phyloP scores from a whole-genome alignment of 2,888 invertebrate genomes.

The Drosophila anomalata region DNA sequence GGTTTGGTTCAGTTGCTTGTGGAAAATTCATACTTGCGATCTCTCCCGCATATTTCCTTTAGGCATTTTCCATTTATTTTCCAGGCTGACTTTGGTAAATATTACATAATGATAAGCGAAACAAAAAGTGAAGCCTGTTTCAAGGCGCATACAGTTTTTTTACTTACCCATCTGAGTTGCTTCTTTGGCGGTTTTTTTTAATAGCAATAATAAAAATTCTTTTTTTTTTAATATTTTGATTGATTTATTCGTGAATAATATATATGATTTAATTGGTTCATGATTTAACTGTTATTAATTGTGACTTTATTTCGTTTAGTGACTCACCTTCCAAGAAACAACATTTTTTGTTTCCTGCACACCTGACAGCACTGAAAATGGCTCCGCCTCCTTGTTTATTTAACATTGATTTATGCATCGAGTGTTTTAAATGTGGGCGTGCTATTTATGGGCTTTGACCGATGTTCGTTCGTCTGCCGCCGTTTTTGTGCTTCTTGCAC shows the following conservation, averaged over 20 bases:
- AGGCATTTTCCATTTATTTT: slow-evolving; percentile 26
- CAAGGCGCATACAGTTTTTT: slow-evolving; percentile 28
- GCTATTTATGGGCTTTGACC: slow-evolving; percentile 57
- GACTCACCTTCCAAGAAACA: not conserved
- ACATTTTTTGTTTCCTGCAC: slow-evolving; percentile 5
- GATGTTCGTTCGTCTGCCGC: slow-evolving; percentile 31
- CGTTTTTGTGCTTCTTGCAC: slow-evolving; percentile 44
- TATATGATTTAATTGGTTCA: no score
- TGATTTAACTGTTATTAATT: no score
- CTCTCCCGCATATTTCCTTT: not conserved
- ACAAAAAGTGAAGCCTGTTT: slow-evolving; percentile 49
- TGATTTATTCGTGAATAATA: no score
- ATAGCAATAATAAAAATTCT: no score
- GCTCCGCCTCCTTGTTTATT: slow-evolving; percentile 32
- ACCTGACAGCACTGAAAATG: slow-evolving; percentile 24
- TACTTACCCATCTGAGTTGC: no score
- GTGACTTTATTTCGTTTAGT: not conserved
- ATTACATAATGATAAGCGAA: slow-evolving; percentile 54
- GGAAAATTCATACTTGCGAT: slow-evolving; percentile 28
- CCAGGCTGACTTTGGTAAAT: slow-evolving; percentile 37
- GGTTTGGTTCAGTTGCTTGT: slow-evolving; percentile 14
- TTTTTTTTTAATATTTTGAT: no score
- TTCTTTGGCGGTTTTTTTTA: no score
- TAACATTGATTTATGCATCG: slow-evolving; percentile 69
- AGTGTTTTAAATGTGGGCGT: slow-evolving; percentile 62